These are phyloP conservation scores for Galerucella calmariensis DNA, from an alignment of 2,888 invertebrate species.

Conservation along the genomic window DNA sequence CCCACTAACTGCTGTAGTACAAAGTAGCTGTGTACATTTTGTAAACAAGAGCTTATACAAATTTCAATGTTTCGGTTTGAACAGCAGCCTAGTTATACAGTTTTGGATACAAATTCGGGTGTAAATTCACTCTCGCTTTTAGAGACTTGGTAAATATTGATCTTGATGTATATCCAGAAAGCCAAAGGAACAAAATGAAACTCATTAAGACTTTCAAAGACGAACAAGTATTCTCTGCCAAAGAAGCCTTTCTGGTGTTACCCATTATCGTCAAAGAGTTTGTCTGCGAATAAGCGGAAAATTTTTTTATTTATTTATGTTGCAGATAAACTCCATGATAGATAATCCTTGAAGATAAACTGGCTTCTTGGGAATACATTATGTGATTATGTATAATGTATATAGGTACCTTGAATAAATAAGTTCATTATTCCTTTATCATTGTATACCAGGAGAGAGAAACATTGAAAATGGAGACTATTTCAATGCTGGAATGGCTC, in stretches of 20 bases:
- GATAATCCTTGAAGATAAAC: neutral
- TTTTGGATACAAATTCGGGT: conserved; percentile 28
- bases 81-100: conserved; percentile 30
- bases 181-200: conserved; percentile 15
- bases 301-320: neutral
- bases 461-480: no score
- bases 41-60: conserved; percentile 31
- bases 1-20: conserved; percentile 6
- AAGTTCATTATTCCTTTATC: no score
- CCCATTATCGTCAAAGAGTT: conserved; percentile 11
- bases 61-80: conserved; percentile 28
- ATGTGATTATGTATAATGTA: no score
- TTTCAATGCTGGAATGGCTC: no score
- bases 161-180: conserved; percentile 20
- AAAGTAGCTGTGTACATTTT: conserved; percentile 22
- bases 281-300: neutral
- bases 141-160: conserved; percentile 29
- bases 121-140: conserved; percentile 30
- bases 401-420: no score
- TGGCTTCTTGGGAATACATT: neutral
- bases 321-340: neutral
- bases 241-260: conserved; percentile 4
- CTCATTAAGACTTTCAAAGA: conserved; percentile 20
- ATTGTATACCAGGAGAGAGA: no score
- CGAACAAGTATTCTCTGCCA: neutral